Base-by-base conservation (phyloP, 2,113 vertebrate species). In the Lontra canadensis region DNA sequence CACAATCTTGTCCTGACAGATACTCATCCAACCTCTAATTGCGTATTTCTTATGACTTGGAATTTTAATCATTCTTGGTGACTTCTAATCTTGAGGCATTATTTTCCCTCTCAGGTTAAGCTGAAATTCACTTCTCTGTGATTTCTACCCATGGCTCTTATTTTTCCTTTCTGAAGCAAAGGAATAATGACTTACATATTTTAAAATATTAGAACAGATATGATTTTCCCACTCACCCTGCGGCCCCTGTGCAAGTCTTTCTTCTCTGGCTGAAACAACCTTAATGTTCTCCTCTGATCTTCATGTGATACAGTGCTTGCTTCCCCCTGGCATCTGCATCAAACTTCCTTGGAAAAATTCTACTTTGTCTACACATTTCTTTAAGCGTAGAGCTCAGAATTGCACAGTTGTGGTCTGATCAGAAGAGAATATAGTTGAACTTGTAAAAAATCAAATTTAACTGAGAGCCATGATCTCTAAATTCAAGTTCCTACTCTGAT, bases 151-250 rank as follows among this genome's bases (percentile, higher is more conserved):
- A 44, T 49, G 34, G 31, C 6, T 94, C 18, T 29, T 71, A 29
- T 31, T 83, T 93, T 36, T 88, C 26, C 47, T 96, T 79, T 96
- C 55, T 31, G 69, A 29, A 87, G 15, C 69, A 95, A 93, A 97
- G 26, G 34, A 94, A 65, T 73, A 83, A 88, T 89, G 31, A 69
- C 6, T 71, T 44, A 34, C 4, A 3, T 14, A 59, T 82, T 96
- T 94, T n/a, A 44, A 92, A 90, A 67, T 95, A 31, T 73, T 85
- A 81, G 17, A 63, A 42, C 21, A 83, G 14, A 59, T 90, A 69
- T 21, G 15, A 18, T 87, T 94, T 78, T 59, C 39, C 55, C 29
- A 31, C 10, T 86, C n/a, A 63, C 44, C 6, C 42, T 49, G 44
- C 8, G 52, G 36, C 14, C 63, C 23, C 7, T 61, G 55, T 20